Base-by-base conservation (phyloP, 2,888 invertebrate species). In the Platycheirus rosarum region DNA sequence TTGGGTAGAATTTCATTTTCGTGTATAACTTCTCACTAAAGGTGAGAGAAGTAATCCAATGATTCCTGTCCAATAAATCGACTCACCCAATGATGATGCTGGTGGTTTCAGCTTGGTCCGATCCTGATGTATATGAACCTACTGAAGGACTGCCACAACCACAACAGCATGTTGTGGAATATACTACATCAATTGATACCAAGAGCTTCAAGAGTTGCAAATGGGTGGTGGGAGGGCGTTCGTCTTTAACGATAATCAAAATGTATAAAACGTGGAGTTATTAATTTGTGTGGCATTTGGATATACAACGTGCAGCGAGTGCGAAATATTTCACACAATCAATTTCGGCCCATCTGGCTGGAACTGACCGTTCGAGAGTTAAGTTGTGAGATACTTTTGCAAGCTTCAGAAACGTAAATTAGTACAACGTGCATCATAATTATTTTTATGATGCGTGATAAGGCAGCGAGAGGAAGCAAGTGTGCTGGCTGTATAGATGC, bases 241-340 rank as follows among this genome's bases (percentile, higher is more conserved):
- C 46, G 63, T 51, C 49, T 70, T 75, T 65, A 80, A 46, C 63
- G 79, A 75, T 80, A 70, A 80, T 75, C 79, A 70, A 75, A 80
- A 80, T 75, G 63, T 69, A 51, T 75, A 70, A 80, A 80, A 80
- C 79, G 75, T 80, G 79, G 49, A 65, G 79, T 80, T 80, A 80
- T 75, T 79, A 79, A 79, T 79, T 74, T 75, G 55, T 69, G 69
- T 69, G 74, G 79, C 69, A 78, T 60, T 68, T 63, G 57, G 55
- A 62, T 48, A 55, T 55, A 13, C 65, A 69, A 57, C 57, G 37
- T 35, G 37, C 48, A 74, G 48, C 53, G 20, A 79, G 68, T 48
- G 57, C 69, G 37, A 70, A 75, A 69, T 65, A 80, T 63, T 80
- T 65, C 57, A 80, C 69, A 46, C 46, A 65, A 80, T 80, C 79